Evolutionary conservation across 2,888 invertebrate genomes (phyloP).

Genomic region (Agriopis leucophaearia): DNA sequence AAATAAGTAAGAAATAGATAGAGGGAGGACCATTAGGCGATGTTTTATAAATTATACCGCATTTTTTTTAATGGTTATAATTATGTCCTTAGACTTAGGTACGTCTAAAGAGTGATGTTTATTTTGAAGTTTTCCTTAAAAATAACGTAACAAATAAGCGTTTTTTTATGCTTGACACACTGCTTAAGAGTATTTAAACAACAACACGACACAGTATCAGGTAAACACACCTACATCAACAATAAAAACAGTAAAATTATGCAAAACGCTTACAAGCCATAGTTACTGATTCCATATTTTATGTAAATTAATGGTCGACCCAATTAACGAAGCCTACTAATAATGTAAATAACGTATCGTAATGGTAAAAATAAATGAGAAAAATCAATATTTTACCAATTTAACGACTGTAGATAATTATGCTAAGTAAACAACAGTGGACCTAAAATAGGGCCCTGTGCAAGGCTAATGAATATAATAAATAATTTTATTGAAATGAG

Average conservation of each 20-base stretch:
- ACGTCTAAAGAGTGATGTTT: background rate
- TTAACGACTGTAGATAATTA: background rate
- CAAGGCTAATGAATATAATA: background rate
- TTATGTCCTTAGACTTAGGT: background rate
- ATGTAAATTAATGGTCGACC: background rate
- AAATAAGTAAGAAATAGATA: no score
- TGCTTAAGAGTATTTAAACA: background rate
- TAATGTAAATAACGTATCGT: slow-evolving; percentile 2
- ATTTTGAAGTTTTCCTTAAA: background rate
- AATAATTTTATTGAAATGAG: background rate
- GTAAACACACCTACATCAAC: background rate
- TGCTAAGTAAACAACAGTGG: slow-evolving; percentile 1
- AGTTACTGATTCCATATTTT: slow-evolving; percentile 1
- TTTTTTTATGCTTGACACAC: background rate
- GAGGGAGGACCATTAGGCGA: no score
- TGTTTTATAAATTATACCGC: no score
- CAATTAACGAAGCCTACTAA: slow-evolving; percentile 1
- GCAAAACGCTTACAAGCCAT: background rate
- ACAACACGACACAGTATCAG: background rate
- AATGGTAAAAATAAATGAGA: background rate
- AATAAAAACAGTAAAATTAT: slow-evolving; percentile 8
- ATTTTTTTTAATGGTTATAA: no score
- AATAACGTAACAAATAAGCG: background rate
- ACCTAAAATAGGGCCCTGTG: background rate
- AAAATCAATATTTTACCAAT: slow-evolving; percentile 6